Base-by-base conservation (phyloP, 2,888 invertebrate species). In the Papilio demoleus region DNA sequence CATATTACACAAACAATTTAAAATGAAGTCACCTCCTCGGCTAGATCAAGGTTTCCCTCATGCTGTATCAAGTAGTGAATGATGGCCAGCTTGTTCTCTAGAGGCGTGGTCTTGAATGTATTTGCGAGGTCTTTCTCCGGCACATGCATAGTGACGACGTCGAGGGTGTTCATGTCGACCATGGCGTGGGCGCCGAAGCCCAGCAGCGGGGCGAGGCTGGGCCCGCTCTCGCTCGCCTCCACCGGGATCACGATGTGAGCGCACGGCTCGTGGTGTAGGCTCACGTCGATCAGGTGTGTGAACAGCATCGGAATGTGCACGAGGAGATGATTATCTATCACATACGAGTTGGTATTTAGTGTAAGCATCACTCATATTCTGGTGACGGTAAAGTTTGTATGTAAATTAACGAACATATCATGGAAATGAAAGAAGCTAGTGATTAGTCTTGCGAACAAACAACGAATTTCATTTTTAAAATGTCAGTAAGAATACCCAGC, bases 251-350 rank as follows among this genome's bases (percentile, higher is more conserved):
- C 94, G 65, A 97, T 94, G 79, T 97, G 97, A 76, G 96, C 96
- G 76, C 95, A 96, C 0, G 97, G 97, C 82, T 97, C 97, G 85
- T 97, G 97, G 77, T 94, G 94, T 11, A 96, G 89, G 4, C 97
- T 96, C 60, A 97, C 95, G 88, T 98, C 98, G 65, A 98, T 90
- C 31, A 98, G 88, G 81, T 98, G 97, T 0, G 96, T 95, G 88
- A 97, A 98, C 36, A 97, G 93, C 80, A 96, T 97, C 14, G 97
- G 97, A 27, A 97, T 95, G 79, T 96, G 95, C 1, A 98, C 97
- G 40, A 97, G 86, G 81, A 98, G 94, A 77, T 97, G 96, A 81
- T 96, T 96, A 73, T 96, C 96, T 96, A 89, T 47, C 22, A 47
- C 22, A 22, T 22, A 47, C 22, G 47, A 47, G 22, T 1, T 47